Conservation (phyloP, 2,113 vertebrate species). For the Danionella cerebrum region DNA sequence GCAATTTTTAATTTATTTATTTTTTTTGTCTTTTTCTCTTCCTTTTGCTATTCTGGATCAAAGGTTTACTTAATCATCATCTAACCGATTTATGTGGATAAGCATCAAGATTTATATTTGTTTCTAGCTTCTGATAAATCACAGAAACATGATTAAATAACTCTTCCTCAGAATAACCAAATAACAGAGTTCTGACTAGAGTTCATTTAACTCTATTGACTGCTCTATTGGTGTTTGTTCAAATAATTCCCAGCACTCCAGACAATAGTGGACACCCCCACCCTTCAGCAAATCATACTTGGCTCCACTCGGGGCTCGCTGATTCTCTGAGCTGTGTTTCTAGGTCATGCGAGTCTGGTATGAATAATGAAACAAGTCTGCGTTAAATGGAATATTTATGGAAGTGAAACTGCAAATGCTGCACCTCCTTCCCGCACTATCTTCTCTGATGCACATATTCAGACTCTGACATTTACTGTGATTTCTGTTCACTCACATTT, state of each 20-base stretch:
- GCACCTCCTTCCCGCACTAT: background rate
- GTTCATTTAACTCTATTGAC: background rate
- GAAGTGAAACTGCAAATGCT: constrained; percentile 23
- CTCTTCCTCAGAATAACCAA: too few species aligned
- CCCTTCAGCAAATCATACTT: background rate
- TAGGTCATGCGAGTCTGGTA: constrained; percentile 60
- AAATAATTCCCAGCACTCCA: constrained; percentile 35
- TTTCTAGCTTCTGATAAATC: too few species aligned
- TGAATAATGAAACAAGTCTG: constrained; percentile 67
- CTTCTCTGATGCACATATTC: background rate
- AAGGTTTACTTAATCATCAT: too few species aligned
- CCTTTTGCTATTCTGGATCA: too few species aligned
- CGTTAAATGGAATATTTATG: constrained; percentile 64
- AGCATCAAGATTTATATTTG: too few species aligned
- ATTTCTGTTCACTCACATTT: background rate
- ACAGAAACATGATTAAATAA: too few species aligned
- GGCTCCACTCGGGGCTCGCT: constrained; percentile 8
- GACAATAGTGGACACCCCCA: constrained; percentile 31
- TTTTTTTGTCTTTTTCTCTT: too few species aligned
- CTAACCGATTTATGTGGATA: too few species aligned
- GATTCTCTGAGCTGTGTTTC: constrained; percentile 45
- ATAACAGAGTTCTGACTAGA: background rate
- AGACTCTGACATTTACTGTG: background rate
- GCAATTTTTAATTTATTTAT: too few species aligned
- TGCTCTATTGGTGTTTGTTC: constrained; percentile 18